These are phyloP conservation scores for Limnothrissa miodon DNA, from an alignment of 2,113 vertebrate genomes.

Conservation along the genomic window DNA sequence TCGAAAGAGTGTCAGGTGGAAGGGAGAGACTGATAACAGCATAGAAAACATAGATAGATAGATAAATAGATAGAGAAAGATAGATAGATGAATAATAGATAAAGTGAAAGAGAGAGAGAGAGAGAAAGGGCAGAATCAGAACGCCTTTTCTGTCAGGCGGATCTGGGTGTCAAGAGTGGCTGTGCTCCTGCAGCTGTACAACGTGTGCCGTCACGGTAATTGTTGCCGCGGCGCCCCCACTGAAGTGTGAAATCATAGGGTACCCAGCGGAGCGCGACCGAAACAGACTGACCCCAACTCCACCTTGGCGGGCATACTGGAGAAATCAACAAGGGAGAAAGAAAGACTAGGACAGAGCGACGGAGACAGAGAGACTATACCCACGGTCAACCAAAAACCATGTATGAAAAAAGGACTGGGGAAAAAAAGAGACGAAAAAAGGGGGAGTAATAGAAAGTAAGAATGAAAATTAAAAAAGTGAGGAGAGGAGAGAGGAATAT, in stretches of 20 bases:
- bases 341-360: not conserved
- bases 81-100: not conserved
- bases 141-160: slow-evolving; percentile 32
- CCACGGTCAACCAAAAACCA: not conserved
- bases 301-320: not conserved
- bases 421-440: not conserved
- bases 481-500: not conserved
- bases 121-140: not conserved
- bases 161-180: slow-evolving; percentile 35
- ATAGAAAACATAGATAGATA: not conserved
- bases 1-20: not conserved
- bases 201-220: slow-evolving; percentile 35
- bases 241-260: slow-evolving; percentile 50
- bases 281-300: not conserved
- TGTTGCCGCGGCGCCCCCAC: slow-evolving; percentile 37
- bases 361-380: not conserved
- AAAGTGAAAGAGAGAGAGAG: not conserved
- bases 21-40: not conserved
- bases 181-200: slow-evolving; percentile 13
- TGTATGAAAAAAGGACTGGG: not conserved
- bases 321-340: not conserved
- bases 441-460: not conserved
- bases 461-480: not conserved
- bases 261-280: slow-evolving; percentile 26
- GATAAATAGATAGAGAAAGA: not conserved